Base-by-base conservation (phyloP, 2,888 invertebrate genomes). In the Philopedon plagiatum region DNA sequence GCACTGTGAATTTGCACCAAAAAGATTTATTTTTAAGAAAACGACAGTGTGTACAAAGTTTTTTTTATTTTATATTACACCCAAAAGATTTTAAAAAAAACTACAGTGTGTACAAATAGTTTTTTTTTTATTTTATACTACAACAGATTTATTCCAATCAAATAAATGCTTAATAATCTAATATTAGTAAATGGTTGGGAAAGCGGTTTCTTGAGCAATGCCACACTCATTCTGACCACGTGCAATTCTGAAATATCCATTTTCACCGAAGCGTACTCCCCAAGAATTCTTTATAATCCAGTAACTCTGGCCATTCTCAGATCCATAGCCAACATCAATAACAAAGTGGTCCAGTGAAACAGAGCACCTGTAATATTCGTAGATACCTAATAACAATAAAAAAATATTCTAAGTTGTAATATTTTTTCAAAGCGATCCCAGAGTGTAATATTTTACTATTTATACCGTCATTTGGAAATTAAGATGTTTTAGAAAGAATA, bases 241-340 rank as follows among this genome's bases (percentile, higher is more conserved):
- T 15, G 15, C 39, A 15, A 39, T 39, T 15, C 15, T 39, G 15
- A 39, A 39, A 7, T 15, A 39, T 1, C 39, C 39, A 5, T 2
- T 13, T 39, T 39, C 39, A 5, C 39, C 39, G 2, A 13, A 39
- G 4, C 5, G 0, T 13, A 15, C 1, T 2, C 44, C 44, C 44
- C 44, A 44, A 21, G 44, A 44, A 19, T 44, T 44, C 44, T 44
- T 44, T 2, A 44, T 9, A 21, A 44, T 44, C 44, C 44, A 44
- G 11, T 9, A 44, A 44, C 19, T 11, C 5, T 18, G 5, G 7
- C 44, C 44, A 19, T 44, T 44, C 11, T 44, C 44, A 9, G 11
- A 5, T 44, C 44, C 44, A 11, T 44, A 44, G 9, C 44, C 44
- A 44, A 44, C 44, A 44, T 5, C 21, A 5, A 44, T 18, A 1